Evolutionary conservation across 2,888 invertebrate genomes (phyloP).

Genomic region (Prenolepis imparis): DNA sequence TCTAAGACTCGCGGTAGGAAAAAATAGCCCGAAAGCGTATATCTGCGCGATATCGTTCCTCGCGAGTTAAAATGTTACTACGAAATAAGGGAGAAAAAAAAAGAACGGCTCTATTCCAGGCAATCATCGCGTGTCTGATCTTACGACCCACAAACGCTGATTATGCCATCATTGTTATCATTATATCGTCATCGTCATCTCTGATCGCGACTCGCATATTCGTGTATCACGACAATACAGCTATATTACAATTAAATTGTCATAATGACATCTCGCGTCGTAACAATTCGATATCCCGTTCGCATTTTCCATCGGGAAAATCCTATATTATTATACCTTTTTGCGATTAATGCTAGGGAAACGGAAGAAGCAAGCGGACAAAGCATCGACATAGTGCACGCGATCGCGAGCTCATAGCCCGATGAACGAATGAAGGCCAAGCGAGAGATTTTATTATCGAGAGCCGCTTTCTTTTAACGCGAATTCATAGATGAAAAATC

Average conservation of each 20-base stretch:
- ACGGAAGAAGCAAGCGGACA: constrained; percentile 49
- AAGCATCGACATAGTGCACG: constrained; percentile 27
- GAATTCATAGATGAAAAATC: constrained; percentile 7
- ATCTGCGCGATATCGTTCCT: constrained; percentile 46
- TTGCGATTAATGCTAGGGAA: constrained; percentile 34
- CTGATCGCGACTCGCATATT: constrained; percentile 17
- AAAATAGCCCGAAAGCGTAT: constrained; percentile 55
- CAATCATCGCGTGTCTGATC: constrained; percentile 26
- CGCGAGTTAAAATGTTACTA: constrained; percentile 47
- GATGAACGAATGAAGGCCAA: constrained; percentile 31
- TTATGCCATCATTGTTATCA: background rate
- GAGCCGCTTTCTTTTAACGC: background rate
- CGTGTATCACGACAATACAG: constrained; percentile 25
- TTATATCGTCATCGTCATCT: constrained; percentile 10
- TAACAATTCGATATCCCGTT: constrained; percentile 40
- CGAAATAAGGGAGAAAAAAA: constrained; percentile 56
- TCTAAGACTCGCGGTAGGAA: constrained; percentile 68
- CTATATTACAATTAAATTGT: constrained; percentile 54
- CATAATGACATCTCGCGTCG: constrained; percentile 25
- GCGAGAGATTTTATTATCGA: background rate
- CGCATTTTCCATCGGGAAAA: constrained; percentile 58
- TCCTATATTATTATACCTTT: background rate
- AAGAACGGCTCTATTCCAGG: constrained; percentile 41
- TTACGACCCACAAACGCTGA: background rate
- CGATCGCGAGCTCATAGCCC: constrained; percentile 25